A percentile compares a stretch with the other conserved stretches of the same genome.
phyloP scores from a whole-genome alignment of 2,888 invertebrate species.

The Stenurella melanura region DNA sequence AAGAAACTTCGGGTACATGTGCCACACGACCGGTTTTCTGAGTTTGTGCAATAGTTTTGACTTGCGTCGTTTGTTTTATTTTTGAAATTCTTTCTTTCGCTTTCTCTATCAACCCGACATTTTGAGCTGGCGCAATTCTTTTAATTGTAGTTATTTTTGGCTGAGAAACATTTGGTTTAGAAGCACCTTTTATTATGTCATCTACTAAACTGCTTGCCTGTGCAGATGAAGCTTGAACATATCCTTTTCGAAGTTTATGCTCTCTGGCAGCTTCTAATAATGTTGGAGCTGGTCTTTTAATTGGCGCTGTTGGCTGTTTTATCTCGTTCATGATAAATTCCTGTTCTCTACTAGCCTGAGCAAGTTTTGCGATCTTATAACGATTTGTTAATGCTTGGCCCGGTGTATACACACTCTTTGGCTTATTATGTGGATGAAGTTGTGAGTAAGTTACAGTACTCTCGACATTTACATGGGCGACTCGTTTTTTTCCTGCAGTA shows the following conservation, averaged over 20 bases:
- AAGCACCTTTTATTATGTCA: conserved; percentile 62
- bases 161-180: conserved; percentile 44
- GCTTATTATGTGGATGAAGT: conserved; percentile 71
- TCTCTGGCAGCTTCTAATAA: conserved; percentile 61
- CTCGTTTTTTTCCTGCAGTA: conserved; percentile 77
- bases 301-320: conserved; percentile 55
- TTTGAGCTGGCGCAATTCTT: conserved; percentile 85
- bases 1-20: conserved; percentile 77
- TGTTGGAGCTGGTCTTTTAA: conserved; percentile 60
- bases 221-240: background rate
- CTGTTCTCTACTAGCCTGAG: conserved; percentile 68
- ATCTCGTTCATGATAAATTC: conserved; percentile 70
- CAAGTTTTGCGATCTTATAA: conserved; percentile 71
- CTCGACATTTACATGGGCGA: conserved; percentile 82
- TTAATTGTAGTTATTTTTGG: conserved; percentile 54
- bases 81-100: conserved; percentile 76
- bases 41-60: conserved; percentile 82
- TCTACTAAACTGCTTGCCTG: conserved; percentile 59
- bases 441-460: conserved; percentile 69
- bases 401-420: conserved; percentile 76
- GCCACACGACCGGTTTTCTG: conserved; percentile 81
- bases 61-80: conserved; percentile 49
- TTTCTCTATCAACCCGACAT: conserved; percentile 82
- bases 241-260: conserved; percentile 57
- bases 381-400: conserved; percentile 75